These are phyloP conservation scores for Lamprologus sp. DNA, from an alignment of 2,113 vertebrate genomes.

Conservation along the genomic window DNA sequence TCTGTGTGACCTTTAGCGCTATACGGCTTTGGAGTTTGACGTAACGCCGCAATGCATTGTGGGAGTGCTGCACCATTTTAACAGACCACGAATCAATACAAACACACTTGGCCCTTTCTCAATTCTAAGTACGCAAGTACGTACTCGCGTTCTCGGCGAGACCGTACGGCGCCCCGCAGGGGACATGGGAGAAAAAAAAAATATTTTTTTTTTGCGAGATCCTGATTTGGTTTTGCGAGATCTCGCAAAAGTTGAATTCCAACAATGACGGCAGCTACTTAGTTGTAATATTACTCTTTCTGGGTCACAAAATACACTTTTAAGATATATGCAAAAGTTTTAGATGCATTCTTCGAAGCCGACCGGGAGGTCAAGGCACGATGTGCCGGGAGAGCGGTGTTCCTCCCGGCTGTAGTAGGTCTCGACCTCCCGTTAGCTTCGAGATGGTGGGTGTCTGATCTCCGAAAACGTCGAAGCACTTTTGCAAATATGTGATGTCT, in stretches of 20 bases:
- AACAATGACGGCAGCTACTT: too few species aligned
- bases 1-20: not conserved
- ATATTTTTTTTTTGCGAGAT: accelerated
- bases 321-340: too few species aligned
- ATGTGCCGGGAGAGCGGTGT: accelerated
- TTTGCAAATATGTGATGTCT: too few species aligned
- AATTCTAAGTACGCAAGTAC: not conserved
- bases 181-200: too few species aligned
- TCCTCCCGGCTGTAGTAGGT: too few species aligned
- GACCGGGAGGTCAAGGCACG: too few species aligned
- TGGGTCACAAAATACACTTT: too few species aligned
- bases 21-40: not conserved
- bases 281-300: too few species aligned
- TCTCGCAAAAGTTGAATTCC: too few species aligned
- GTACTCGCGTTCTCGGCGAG: accelerated
- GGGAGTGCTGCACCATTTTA: accelerated
- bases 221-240: too few species aligned
- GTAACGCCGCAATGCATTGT: accelerated
- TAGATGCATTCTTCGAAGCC: too few species aligned
- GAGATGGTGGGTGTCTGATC: accelerated
- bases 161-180: accelerated
- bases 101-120: not conserved
- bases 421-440: accelerated
- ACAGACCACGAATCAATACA: not conserved
- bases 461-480: accelerated